Base-by-base conservation (phyloP, 2,113 vertebrate species). In the Butorides virescens region DNA sequence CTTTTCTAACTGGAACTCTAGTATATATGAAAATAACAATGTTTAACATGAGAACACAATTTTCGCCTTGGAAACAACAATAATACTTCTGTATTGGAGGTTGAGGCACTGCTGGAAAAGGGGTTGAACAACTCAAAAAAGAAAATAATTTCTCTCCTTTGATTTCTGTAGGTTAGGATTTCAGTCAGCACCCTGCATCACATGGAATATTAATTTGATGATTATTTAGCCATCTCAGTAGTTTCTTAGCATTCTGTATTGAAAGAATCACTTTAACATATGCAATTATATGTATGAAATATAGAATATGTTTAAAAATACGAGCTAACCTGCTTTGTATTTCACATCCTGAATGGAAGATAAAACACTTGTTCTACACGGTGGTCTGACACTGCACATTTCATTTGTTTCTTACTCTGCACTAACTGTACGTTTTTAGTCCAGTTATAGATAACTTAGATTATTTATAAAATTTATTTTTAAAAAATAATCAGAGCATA, bases 281-380 rank as follows among this genome's bases (percentile, higher is more conserved):
- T 90, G 15, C 42, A 88, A 76, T 77, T 46, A 95, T 47, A 75
- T 50, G 37, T 90, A 62, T 22, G 18, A 77, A 72, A 58, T 22
- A 72, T 27, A 78, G 23, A 77, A 42, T 80, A 32, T 46, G 62
- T 49, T 95, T 61, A 21, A 92, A 79, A 95, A 47, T 88, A 77
- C 14, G 22, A 50, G 49, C 68, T 82, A 86, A 75, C 59, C 42
- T 84, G 52, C 58, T 77, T 91, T 52, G 6, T 80, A 46, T 95
- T 90, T 88, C 83, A 85, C 87, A 61, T 63, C 55, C 21, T 83
- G 58, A 62, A 53, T 39, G 63, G 79, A 75, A 65, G 53, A 58
- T 74, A 87, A 82, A 85, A 53, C 77, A 52, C 85, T 84, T 94
- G 65, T 91, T 94, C 42, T 79, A 30, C 88, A 85, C 88, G 93